These are phyloP conservation scores for Balaeniceps rex DNA, from an alignment of 2,113 vertebrate genomes.

Conservation along the genomic window DNA sequence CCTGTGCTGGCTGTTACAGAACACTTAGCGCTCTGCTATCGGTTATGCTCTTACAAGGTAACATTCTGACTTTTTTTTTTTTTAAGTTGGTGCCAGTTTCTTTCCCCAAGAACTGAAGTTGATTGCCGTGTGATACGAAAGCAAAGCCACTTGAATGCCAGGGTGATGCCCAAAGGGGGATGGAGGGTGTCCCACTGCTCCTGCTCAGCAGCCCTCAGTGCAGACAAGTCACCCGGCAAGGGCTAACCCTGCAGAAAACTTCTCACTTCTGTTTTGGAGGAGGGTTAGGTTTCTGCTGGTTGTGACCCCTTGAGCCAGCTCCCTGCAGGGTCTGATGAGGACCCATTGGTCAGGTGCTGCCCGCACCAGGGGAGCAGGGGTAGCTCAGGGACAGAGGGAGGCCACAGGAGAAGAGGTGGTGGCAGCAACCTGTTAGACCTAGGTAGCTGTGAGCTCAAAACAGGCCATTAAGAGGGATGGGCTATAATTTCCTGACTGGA, in stretches of 20 bases:
- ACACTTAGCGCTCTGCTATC: not conserved
- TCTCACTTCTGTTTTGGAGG: not conserved
- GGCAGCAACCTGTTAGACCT: not conserved
- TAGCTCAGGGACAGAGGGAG: not conserved
- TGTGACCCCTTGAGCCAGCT: not conserved
- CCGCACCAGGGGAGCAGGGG: not conserved
- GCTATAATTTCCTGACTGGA: not conserved
- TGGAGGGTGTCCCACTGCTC: not conserved
- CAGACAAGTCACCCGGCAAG: not conserved
- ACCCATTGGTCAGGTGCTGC: not conserved
- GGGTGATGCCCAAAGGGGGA: not conserved
- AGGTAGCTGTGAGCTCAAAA: not conserved
- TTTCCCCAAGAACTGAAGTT: not conserved
- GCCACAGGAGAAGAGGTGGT: not conserved
- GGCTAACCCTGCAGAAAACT: not conserved
- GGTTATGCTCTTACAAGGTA: not conserved
- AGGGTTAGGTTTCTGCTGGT: not conserved
- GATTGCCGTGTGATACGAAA: not conserved
- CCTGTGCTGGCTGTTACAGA: not conserved
- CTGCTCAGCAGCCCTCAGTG: not conserved
- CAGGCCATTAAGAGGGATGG: not conserved
- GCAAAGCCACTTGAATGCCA: not conserved
- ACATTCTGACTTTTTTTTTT: not conserved
- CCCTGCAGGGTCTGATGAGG: not conserved
- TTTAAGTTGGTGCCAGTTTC: not conserved